Conservation (phyloP, 2,888 invertebrate species). For the Antheraea assamensis region DNA sequence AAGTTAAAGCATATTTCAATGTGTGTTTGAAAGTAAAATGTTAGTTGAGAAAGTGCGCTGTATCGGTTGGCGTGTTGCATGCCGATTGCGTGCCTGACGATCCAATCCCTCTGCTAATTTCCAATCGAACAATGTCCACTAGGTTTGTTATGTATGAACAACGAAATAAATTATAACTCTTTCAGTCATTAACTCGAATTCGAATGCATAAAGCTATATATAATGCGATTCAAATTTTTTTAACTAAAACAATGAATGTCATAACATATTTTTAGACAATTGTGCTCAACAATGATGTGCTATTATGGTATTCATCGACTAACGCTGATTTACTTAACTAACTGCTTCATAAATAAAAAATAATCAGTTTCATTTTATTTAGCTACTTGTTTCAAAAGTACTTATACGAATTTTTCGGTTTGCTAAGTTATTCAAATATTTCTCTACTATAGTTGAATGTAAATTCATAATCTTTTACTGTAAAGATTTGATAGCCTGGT, state of each 20-base stretch:
- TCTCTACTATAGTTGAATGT: too few relatives aligned
- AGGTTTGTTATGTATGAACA: not conserved
- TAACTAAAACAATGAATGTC: not conserved
- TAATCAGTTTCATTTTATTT: not conserved
- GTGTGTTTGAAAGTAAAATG: constrained; percentile 81
- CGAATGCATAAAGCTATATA: not conserved
- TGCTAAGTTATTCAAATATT: not conserved
- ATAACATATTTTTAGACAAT: not conserved
- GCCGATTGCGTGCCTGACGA: constrained; percentile 58
- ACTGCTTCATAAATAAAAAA: not conserved
- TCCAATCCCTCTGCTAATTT: constrained; percentile 57
- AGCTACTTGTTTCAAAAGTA: not conserved
- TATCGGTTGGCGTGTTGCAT: constrained; percentile 54
- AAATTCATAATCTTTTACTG: not conserved
- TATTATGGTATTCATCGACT: not conserved
- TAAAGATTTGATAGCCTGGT: not conserved
- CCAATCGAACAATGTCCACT: constrained; percentile 64
- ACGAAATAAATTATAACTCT: not conserved
- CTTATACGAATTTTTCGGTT: not conserved
- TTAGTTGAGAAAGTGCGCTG: constrained; percentile 69
- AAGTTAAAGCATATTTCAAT: constrained; percentile 53
- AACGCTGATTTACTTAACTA: not conserved
- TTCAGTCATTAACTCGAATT: not conserved
- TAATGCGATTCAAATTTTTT: not conserved
- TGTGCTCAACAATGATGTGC: not conserved